Evolutionary conservation across 2,888 invertebrate genomes (phyloP).

Genomic region (Lycocerus yunnanus): DNA sequence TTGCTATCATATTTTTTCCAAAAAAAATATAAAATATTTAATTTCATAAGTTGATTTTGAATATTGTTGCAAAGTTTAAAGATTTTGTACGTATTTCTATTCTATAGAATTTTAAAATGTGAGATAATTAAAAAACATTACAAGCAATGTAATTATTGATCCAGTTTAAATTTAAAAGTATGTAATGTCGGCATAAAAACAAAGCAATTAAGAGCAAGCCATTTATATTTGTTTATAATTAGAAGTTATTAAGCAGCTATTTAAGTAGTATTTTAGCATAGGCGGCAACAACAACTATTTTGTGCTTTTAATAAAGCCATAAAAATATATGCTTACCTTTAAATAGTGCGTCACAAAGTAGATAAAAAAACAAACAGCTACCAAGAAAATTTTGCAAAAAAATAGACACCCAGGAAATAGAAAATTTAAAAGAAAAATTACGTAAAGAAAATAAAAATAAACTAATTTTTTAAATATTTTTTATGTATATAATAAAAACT

Average conservation of each 20-base stretch:
- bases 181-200: not conserved
- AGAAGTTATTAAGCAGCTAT: not conserved
- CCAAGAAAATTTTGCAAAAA: not conserved
- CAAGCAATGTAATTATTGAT: not conserved
- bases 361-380: not conserved
- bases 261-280: not conserved
- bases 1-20: not conserved
- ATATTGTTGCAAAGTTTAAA: no score
- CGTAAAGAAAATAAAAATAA: not conserved
- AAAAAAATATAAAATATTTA: not conserved
- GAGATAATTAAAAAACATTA: not conserved
- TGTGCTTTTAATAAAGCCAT: constrained; percentile 20
- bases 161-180: not conserved
- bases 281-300: not conserved
- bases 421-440: not conserved
- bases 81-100: not conserved
- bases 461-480: not conserved
- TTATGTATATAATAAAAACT: not conserved
- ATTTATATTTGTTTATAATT: not conserved
- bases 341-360: constrained; percentile 6
- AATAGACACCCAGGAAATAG: not conserved
- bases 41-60: not conserved
- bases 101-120: not conserved
- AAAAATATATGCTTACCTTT: constrained; percentile 38
- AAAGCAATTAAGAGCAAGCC: not conserved